Evolutionary conservation across 2,113 vertebrate genomes (phyloP).

Genomic region (Mus spicilegus): DNA sequence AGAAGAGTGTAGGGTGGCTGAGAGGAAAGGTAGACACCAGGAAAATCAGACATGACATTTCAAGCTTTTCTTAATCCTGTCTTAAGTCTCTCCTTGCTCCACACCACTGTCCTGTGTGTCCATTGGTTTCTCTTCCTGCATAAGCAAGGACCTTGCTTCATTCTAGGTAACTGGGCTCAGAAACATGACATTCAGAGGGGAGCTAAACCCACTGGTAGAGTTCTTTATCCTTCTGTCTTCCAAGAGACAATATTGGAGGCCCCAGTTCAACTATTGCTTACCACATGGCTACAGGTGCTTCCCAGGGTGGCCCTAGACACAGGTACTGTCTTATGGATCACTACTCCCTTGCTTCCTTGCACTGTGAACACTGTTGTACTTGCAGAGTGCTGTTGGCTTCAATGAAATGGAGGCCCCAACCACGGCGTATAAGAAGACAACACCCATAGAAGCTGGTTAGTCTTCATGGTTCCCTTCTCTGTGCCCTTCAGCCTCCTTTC

Average conservation of each 20-base stretch:
- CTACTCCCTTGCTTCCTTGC: accelerated
- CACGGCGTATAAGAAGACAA: conserved; percentile 92
- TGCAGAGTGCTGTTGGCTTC: conserved; percentile 92
- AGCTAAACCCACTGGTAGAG: neutral
- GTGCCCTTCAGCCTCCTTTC: neutral
- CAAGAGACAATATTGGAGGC: conserved; percentile 27
- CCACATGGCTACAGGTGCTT: neutral
- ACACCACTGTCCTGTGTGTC: neutral
- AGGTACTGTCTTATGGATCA: neutral
- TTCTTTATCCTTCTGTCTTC: neutral
- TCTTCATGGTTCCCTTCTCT: conserved; percentile 8
- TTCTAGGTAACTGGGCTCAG: neutral
- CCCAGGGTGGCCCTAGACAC: neutral
- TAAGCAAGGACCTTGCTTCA: neutral
- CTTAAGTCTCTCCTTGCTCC: neutral
- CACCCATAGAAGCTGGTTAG: conserved; percentile 93
- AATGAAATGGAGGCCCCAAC: conserved; percentile 91
- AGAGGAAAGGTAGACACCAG: neutral
- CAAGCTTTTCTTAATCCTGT: neutral
- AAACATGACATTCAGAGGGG: neutral
- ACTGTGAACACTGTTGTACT: neutral
- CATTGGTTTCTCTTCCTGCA: neutral
- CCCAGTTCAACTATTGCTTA: neutral
- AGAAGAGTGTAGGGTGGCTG: neutral
- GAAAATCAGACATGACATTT: neutral